Base-by-base conservation (phyloP, 2,888 invertebrate species). In the Leucoma salicis region DNA sequence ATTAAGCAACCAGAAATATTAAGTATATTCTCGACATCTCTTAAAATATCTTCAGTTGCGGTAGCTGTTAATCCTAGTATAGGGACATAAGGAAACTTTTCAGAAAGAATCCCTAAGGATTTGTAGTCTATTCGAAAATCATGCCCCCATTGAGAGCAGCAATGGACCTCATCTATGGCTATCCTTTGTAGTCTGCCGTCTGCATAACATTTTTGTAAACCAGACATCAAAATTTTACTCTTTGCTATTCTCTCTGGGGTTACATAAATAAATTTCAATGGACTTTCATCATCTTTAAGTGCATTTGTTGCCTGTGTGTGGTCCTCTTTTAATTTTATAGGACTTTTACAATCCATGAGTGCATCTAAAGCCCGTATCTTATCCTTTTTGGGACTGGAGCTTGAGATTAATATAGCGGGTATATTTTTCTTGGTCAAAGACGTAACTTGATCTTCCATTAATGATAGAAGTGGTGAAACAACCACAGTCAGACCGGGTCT, bases 101-200 rank as follows among this genome's bases (percentile, higher is more conserved):
- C 91, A 54, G 95, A 94, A 58, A 98, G 82, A 40, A 97, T 93
- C 5, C 95, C 95, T 18, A 98, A 89, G 70, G 94, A 95, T 72
- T 96, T 95, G 76, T 97, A 98, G 77, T 97, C 97, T 15, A 95
- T 94, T 39, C 97, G 85, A 74, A 98, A 98, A 81, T 98, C 97
- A 83, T 98, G 97, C 0, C 98, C 98, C 97, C 97, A 97, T 64
- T 96, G 95, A 6, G 97, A 97, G 71, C 96, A 97, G 67, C 98
- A 98, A 74, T 98, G 98, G 0, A 97, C 94, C 84, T 98, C 97
- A 82, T 92, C 97, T 57, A 98, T 96, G 0, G 97, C 97, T 61
- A 98, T 93, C 59, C 96, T 84, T 53, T 94, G 91, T 37, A 97
- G 86, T 52, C 92, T 88, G 10, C 93, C 93, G 60, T 92, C 82